A percentile compares a stretch with the other conserved stretches of the same genome.
phyloP scores from a whole-genome alignment of 2,888 invertebrate genomes.

The Leucophenga montana region DNA sequence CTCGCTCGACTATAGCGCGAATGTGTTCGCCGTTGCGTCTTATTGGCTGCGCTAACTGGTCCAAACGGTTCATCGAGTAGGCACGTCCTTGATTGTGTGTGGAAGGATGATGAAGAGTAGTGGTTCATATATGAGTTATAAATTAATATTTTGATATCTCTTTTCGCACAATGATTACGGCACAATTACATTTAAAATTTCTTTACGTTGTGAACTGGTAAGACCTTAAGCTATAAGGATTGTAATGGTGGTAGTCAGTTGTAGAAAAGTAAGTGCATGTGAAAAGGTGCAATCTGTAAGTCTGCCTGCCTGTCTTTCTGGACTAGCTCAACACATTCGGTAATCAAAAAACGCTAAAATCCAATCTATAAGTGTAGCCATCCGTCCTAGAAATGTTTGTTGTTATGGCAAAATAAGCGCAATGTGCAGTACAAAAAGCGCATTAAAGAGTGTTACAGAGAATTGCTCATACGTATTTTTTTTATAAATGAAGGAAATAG shows the following conservation, averaged over 20 bases:
- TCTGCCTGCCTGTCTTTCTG: neutral
- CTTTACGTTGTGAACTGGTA: neutral
- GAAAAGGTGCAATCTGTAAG: conserved; percentile 4
- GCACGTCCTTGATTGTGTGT: conserved; percentile 81
- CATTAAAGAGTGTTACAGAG: neutral
- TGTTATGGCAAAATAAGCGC: neutral
- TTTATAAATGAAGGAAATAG: neutral
- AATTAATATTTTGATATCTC: conserved; percentile 35
- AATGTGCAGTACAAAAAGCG: conserved; percentile 19
- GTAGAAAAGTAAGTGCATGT: neutral
- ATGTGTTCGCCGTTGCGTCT: conserved; percentile 75
- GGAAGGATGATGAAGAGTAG: conserved; percentile 50
- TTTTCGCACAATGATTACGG: too few species aligned
- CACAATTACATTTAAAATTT: too few species aligned
- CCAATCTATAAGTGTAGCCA: too few species aligned
- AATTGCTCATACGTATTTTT: neutral
- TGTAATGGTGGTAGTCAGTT: neutral
- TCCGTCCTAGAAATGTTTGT: too few species aligned
- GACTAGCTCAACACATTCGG: neutral
- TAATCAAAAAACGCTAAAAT: too few species aligned
- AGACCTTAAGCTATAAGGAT: neutral
- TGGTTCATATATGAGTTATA: conserved; percentile 55
- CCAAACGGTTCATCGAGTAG: conserved; percentile 94
- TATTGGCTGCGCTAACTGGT: conserved; percentile 85
- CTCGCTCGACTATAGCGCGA: conserved; percentile 72